Percentiles rank a stretch among this genome's conserved stretches.
These are phyloP conservation scores for Calonectris borealis DNA, from an alignment of 2,113 vertebrate genomes.

Conservation along the genomic window DNA sequence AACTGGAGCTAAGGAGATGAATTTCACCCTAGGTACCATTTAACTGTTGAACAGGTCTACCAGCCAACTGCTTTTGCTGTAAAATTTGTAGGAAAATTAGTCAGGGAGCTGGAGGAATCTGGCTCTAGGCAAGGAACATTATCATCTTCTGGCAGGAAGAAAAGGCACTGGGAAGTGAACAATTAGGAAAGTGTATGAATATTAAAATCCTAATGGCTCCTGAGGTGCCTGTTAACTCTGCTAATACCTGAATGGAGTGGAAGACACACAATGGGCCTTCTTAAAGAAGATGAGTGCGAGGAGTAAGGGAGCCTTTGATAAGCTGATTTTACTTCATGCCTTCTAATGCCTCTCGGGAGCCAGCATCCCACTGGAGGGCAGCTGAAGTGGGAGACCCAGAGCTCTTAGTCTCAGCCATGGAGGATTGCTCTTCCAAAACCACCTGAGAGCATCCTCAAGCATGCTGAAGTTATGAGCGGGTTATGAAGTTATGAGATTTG, in stretches of 20 bases:
- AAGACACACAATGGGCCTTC: background rate
- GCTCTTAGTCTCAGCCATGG: background rate
- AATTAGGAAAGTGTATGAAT: background rate
- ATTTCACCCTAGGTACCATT: background rate
- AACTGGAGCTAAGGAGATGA: background rate
- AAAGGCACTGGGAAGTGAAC: background rate
- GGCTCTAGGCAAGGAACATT: background rate
- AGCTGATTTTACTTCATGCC: background rate
- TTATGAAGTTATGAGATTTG: background rate
- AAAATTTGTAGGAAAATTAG: conserved; percentile 51
- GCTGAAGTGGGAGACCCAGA: background rate
- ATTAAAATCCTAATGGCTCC: conserved; percentile 11
- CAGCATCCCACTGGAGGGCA: background rate
- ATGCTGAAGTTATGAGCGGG: background rate
- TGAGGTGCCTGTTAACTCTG: background rate
- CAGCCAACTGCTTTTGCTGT: background rate
- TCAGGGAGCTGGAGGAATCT: conserved; percentile 10
- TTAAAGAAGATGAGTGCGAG: background rate
- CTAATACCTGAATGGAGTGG: background rate
- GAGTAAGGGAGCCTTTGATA: background rate
- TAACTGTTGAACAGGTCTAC: background rate
- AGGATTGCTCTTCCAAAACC: background rate
- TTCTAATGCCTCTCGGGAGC: background rate
- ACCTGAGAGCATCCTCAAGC: background rate
- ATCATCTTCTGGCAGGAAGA: conserved; percentile 15